Conservation (phyloP, 2,113 vertebrate species). For the Baryphthengus martii region DNA sequence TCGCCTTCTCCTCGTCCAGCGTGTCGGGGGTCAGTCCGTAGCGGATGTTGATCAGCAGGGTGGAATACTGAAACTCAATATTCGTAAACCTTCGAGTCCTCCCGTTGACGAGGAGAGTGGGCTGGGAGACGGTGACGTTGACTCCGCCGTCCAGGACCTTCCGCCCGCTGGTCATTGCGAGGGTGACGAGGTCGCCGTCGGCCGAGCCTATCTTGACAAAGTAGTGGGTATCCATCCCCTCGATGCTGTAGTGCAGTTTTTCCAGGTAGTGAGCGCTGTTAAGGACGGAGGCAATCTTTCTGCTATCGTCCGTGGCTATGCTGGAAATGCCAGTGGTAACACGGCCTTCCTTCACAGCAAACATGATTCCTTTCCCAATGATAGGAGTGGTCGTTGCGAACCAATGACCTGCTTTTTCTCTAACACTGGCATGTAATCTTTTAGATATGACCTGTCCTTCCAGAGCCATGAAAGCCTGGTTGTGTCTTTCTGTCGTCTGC, state of each 20-base stretch:
- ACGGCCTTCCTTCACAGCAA: slow-evolving; percentile 91
- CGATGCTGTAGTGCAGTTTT: slow-evolving; percentile 93
- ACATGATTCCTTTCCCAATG: slow-evolving; percentile 93
- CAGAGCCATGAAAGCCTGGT: slow-evolving; percentile 95
- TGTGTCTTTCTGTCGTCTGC: slow-evolving; percentile 94
- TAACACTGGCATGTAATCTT: slow-evolving; percentile 79
- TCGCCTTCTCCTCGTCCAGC: slow-evolving; percentile 92
- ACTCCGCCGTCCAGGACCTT: slow-evolving; percentile 91
- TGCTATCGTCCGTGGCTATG: slow-evolving; percentile 91
- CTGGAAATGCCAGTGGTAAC: slow-evolving; percentile 87
- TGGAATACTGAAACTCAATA: slow-evolving; percentile 87
- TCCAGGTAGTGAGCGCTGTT: slow-evolving; percentile 94
- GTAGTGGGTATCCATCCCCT: slow-evolving; percentile 93
- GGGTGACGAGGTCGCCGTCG: slow-evolving; percentile 88
- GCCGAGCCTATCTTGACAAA: slow-evolving; percentile 94
- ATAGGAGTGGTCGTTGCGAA: slow-evolving; percentile 92
- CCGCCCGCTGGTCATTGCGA: slow-evolving; percentile 90
- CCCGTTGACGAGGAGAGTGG: slow-evolving; percentile 80
- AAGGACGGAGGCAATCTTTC: slow-evolving; percentile 90
- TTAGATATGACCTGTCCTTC: slow-evolving; percentile 94
- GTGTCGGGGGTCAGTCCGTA: slow-evolving; percentile 89
- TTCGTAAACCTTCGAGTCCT: slow-evolving; percentile 93
- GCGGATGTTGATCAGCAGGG: slow-evolving; percentile 89
- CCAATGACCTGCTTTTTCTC: slow-evolving; percentile 94
- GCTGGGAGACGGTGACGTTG: slow-evolving; percentile 91